Conservation (phyloP, 2,113 vertebrate genomes). For the Odocoileus hemionus region DNA sequence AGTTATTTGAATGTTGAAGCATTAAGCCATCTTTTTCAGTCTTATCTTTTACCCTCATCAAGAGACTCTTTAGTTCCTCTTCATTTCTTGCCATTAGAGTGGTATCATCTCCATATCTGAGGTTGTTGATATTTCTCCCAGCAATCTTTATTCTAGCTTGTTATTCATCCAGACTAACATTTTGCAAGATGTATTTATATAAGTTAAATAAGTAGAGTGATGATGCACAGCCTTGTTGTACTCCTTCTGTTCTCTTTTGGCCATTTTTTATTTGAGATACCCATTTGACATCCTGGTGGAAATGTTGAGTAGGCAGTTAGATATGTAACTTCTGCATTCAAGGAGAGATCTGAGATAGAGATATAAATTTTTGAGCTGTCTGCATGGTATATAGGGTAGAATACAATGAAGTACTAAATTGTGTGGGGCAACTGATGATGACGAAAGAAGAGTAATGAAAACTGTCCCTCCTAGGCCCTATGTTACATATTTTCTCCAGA, state of each 20-base stretch:
- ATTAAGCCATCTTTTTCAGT: background rate
- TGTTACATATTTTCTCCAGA: background rate
- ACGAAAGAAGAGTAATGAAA: constrained; percentile 47
- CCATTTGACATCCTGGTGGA: background rate
- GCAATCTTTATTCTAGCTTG: background rate
- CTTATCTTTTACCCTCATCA: background rate
- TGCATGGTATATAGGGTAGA: background rate
- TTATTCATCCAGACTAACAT: background rate
- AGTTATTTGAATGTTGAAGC: background rate
- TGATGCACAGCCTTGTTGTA: background rate
- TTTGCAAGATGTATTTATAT: background rate
- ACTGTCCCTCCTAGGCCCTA: background rate
- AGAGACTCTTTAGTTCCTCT: background rate
- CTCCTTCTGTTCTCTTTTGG: background rate
- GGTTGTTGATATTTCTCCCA: background rate
- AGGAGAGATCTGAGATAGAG: background rate
- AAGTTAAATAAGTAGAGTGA: background rate
- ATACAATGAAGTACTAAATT: constrained; percentile 48
- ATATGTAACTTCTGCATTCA: constrained; percentile 28
- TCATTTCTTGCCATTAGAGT: background rate
- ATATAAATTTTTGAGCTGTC: constrained; percentile 37
- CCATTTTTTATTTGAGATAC: constrained; percentile 1
- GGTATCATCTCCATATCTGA: background rate
- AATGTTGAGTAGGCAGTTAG: background rate
- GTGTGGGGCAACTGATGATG: constrained; percentile 29